Base-by-base conservation (phyloP, 2,797 vertebrate species). In the Muscicapa striata region DNA sequence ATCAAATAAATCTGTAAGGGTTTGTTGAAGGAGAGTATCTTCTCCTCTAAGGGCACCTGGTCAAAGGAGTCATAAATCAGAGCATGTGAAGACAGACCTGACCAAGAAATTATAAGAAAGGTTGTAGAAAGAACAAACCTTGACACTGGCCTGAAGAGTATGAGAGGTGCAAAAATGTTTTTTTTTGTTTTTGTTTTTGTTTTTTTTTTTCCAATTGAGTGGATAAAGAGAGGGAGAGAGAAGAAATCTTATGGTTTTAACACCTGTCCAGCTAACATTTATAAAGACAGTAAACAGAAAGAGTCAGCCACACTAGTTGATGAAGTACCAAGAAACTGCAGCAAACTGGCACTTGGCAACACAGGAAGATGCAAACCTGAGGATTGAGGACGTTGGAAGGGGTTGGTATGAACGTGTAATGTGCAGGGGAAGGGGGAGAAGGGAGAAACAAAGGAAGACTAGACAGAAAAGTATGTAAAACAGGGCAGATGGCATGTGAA, bases 301-400 rank as follows among this genome's bases (percentile, higher is more conserved):
- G 12, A 26, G 17, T 59, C 61, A 77, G 19, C 51, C 48, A 40
- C 17, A 38, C 2, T 58, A 54, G 3, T 1, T 32, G 34, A 54
- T 34, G 20, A 45, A 24, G 10, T 38, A 41, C 14, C 11, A 69
- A 41, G 38, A 58, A 66, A 62, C 10, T 30, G 5, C 6, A 8
- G 10, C 8, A 79, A 64, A 57, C 3, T 3, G 18, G 20, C 22
- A 34, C 30, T 74, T 66, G 22, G 4, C 2, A 11, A 19, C 14
- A 11, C 29, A 23, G 46, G 34, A 45, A 9, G 4, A 38, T 78
- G 13, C 14, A 82, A 38, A 52, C 5, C 26, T 68, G 24, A 52
- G 11, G 12, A 3, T 0, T 49, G 43, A 58, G 36, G 9, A 9
- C n/a, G 3, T 32, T 74, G 23, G 19, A 86, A 15, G 3, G 1